phyloP scores from a whole-genome alignment of 2,888 invertebrate genomes.

The Pseudococcus longispinus region DNA sequence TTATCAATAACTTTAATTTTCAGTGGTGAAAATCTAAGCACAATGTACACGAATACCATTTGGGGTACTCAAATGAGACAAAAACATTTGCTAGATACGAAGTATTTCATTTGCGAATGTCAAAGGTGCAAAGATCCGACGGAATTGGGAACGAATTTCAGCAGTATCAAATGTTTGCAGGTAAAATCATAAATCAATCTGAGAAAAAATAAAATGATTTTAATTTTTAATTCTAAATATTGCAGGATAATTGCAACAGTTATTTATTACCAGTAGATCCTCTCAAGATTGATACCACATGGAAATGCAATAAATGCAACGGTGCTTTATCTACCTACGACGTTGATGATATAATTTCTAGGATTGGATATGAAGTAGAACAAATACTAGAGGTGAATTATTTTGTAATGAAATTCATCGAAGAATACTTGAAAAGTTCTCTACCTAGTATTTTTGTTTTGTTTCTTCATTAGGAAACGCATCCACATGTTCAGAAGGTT shows the following conservation, averaged over 20 bases:
- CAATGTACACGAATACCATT: slow-evolving; percentile 86
- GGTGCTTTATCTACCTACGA: slow-evolving; percentile 72
- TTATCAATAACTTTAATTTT: slow-evolving; percentile 54
- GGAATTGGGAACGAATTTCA: slow-evolving; percentile 77
- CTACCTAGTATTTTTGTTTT: background rate
- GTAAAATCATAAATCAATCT: background rate
- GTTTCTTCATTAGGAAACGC: slow-evolving; percentile 43
- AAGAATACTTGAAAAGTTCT: too few relatives aligned
- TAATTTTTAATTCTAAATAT: background rate
- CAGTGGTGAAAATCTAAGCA: slow-evolving; percentile 76
- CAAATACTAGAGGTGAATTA: slow-evolving; percentile 62
- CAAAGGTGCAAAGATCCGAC: slow-evolving; percentile 80
- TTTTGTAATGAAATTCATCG: too few relatives aligned
- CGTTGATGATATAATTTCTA: slow-evolving; percentile 72
- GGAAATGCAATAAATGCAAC: slow-evolving; percentile 77
- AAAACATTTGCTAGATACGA: slow-evolving; percentile 78
- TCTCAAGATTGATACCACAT: slow-evolving; percentile 74
- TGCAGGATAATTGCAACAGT: slow-evolving; percentile 63
- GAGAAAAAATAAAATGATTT: background rate
- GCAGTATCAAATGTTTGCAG: slow-evolving; percentile 70
- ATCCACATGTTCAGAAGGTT: slow-evolving; percentile 62
- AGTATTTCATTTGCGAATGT: slow-evolving; percentile 80
- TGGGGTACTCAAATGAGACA: slow-evolving; percentile 85
- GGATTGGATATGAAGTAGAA: slow-evolving; percentile 81
- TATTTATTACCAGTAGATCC: slow-evolving; percentile 76